Evolutionary conservation across 1,140 invertebrate species (phyloP), one percentile per base, ranked within the genome.

Genomic region (Hylaeus anthracinus): DNA sequence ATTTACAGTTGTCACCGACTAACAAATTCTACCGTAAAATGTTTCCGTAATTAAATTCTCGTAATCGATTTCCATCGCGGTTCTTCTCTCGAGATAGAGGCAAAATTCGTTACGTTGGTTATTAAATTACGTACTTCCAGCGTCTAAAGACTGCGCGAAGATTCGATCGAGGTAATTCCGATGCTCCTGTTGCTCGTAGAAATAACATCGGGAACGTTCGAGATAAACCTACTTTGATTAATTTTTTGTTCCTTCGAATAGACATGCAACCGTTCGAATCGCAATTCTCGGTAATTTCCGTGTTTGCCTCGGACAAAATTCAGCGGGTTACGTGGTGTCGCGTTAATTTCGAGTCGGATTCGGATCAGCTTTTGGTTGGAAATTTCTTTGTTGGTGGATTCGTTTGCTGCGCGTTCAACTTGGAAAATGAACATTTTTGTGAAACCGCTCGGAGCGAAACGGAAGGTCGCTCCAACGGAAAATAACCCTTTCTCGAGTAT

Each of bases 291-390:
- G 43, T 45, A 45, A 45, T 45, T 45, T 45, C 43, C 43, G 43
- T 45, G 41, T 43, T 72, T 60, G 55, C 70, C 1, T 71, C 14
- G 53, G 41, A 72, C 43, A 26, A 56, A 56, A 45, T 72, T 72
- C 55, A 58, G 58, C n/a, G 55, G 58, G 43, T 56, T 72, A 14
- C 55, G 70, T 72, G 26, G 26, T 0, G 26, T 72, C 41, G 15
- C 56, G 26, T 60, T 45, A 26, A n/a, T n/a, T 45, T 48, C n/a
- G 2, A 43, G 39, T 56, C 56, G 56, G 53, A 71, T 55, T 41
- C 3, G 41, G 48, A 5, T 39, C 45, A 53, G 41, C 43, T 72
- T 66, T 60, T 60, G 55, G 53, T 41, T 41, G 26, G 14, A 55
- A 58, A 41, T 58, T 37, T 45, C 70, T 3, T 56, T 58, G 2